Conservation (phyloP, 2,113 vertebrate species). For the Microcebus lehilahytsara region DNA sequence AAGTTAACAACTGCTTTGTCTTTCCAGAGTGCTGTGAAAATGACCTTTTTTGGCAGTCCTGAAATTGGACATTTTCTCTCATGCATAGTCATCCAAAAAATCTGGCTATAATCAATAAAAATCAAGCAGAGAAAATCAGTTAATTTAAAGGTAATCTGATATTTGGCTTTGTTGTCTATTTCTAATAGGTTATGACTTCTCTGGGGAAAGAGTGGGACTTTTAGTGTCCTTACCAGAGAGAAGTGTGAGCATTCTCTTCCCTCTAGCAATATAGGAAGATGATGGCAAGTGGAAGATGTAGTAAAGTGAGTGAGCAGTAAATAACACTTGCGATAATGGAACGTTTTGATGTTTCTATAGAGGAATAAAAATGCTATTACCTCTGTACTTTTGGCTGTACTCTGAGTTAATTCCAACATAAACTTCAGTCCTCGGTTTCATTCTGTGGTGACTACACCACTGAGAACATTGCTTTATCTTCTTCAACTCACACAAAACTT, state of each 20-base stretch:
- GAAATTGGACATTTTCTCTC: not conserved
- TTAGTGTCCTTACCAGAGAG: not conserved
- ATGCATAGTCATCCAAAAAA: not conserved
- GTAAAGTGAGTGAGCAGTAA: not conserved
- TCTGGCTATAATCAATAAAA: not conserved
- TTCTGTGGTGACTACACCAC: not conserved
- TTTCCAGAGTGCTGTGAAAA: conserved; percentile 19
- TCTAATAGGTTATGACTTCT: not conserved
- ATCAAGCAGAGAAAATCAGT: conserved; percentile 22
- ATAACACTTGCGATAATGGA: not conserved
- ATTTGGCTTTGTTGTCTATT: not conserved
- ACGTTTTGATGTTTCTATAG: not conserved
- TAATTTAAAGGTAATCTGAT: not conserved
- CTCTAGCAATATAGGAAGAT: not conserved
- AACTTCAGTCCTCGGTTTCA: not conserved
- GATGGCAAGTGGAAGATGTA: not conserved
- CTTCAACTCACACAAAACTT: not conserved
- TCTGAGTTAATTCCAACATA: not conserved
- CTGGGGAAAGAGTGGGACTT: not conserved
- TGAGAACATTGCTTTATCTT: not conserved
- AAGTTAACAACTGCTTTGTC: not conserved
- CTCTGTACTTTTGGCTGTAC: not conserved
- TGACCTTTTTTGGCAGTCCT: not conserved
- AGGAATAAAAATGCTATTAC: not conserved
- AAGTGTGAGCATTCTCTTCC: not conserved